Base-by-base conservation (phyloP, 2,797 vertebrate species). In the Selene dorsalis region DNA sequence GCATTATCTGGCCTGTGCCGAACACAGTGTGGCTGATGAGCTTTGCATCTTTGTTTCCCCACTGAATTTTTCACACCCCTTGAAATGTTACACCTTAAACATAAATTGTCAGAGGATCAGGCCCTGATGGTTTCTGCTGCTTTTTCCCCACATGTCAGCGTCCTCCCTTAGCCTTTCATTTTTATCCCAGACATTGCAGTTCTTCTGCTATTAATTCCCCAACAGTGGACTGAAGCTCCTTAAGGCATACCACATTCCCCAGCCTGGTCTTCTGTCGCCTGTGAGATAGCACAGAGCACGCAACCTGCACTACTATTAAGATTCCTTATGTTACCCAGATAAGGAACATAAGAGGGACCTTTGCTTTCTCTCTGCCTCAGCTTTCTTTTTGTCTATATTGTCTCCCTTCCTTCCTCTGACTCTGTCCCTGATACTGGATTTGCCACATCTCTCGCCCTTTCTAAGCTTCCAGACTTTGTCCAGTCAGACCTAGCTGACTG, bases 241-340 rank as follows among this genome's bases (percentile, higher is more conserved):
- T 79, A 67, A 77, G 78, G 75, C 76, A 77, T 62, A 50, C 84
- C 66, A 69, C 79, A 84, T 87, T 91, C 89, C 85, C 82, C 78
- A 18, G 72, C 56, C 70, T 35, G 41, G 69, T 85, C 82, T 75
- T 80, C 88, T 91, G 87, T 90, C 58, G 79, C 71, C 82, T 82
- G 75, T 90, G 88, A 92, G 86, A 93, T 85, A 89, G 88, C 52
- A 2, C 84, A 86, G 87, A 91, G 84, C 75, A 83, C 77, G 81
- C 73, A 90, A 92, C 82, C 80, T 87, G 79, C 80, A 74, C 82
- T 65, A 62, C 79, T 83, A 83, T 89, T 90, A 87, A 87, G 83
- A 90, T 84, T 91, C 84, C 83, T 93, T 70, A 84, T 88, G 87
- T 84, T 89, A 55, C 75, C 68, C 84, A 89, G 88, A 93, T 92